Conservation (phyloP, 2,113 vertebrate species). For the Hydrochoerus hydrochaeris region DNA sequence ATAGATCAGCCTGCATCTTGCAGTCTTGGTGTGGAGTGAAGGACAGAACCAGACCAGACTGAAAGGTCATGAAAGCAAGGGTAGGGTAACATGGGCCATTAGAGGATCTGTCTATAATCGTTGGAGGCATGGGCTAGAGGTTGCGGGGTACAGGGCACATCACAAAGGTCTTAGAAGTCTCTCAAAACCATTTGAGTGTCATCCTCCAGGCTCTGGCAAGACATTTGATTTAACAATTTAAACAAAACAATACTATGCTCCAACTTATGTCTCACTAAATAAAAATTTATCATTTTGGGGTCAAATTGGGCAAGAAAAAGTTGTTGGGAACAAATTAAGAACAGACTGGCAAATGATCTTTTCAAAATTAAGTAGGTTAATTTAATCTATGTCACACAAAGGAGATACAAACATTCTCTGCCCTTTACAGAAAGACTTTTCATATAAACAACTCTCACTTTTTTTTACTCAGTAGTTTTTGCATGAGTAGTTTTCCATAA, state of each 20-base stretch:
- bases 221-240: background rate
- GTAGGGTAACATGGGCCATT: background rate
- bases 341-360: slow-evolving; percentile 42
- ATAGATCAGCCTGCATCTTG: background rate
- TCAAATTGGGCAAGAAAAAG: slow-evolving; percentile 54
- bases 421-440: slow-evolving; percentile 35
- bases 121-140: background rate
- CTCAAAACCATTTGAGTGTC: background rate
- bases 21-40: background rate
- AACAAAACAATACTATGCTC: slow-evolving; percentile 52
- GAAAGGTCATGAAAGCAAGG: background rate
- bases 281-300: slow-evolving; percentile 7
- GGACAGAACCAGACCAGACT: background rate
- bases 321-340: slow-evolving; percentile 22
- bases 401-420: background rate
- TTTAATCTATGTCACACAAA: slow-evolving; percentile 5
- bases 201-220: background rate
- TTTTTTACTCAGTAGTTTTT: slow-evolving; percentile 51
- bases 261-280: background rate
- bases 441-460: background rate
- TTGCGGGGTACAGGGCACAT: background rate
- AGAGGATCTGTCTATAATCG: background rate
- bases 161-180: background rate
- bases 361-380: slow-evolving; percentile 54
- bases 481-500: slow-evolving; percentile 67